These are phyloP conservation scores for Solen grandis DNA, from an alignment of 1,140 invertebrate species.

Conservation along the genomic window DNA sequence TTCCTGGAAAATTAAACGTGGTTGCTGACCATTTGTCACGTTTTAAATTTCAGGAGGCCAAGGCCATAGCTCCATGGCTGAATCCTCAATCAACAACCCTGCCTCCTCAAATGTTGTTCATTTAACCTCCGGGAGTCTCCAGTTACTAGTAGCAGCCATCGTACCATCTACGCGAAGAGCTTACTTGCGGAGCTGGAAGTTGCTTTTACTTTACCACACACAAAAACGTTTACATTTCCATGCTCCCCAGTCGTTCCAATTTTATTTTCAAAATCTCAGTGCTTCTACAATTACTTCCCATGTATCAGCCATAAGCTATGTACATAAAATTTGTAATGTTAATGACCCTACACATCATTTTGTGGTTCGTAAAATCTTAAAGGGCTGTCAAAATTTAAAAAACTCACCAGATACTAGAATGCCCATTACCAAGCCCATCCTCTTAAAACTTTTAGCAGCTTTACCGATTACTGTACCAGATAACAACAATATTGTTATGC, in stretches of 20 bases:
- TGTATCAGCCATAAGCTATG: constrained; percentile 45
- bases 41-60: too few relatives aligned
- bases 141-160: constrained; percentile 11
- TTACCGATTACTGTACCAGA: neutral
- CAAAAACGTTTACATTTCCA: too few relatives aligned
- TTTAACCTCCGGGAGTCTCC: neutral
- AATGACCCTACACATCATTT: constrained; percentile 18
- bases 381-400: constrained; percentile 12
- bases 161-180: neutral
- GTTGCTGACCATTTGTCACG: constrained; percentile 56
- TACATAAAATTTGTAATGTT: constrained; percentile 36
- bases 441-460: too few relatives aligned
- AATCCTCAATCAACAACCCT: too few relatives aligned
- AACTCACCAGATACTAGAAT: constrained; percentile 20
- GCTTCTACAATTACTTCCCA: constrained; percentile 33
- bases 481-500: constrained; percentile 10
- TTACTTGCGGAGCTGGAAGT: constrained; percentile 12
- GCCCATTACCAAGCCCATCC: too few relatives aligned
- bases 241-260: neutral
- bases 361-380: constrained; percentile 31
- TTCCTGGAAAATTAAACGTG: constrained; percentile 32
- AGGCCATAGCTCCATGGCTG: too few relatives aligned
- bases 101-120: too few relatives aligned
- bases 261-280: neutral
- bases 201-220: too few relatives aligned